Evolutionary conservation across 2,888 invertebrate genomes (phyloP).

Genomic region (Dolomedes plantarius): DNA sequence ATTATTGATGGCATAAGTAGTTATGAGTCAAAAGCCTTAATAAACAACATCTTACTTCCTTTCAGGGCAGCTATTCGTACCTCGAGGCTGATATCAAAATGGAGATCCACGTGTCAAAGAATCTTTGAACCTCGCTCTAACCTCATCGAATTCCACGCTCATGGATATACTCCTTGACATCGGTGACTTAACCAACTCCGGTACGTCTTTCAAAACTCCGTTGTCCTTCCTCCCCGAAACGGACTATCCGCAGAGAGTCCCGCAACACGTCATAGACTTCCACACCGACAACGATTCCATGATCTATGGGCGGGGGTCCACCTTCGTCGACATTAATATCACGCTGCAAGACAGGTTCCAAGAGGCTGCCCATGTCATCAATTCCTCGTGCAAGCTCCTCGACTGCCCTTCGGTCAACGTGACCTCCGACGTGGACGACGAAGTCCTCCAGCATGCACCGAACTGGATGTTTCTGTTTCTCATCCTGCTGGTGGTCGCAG

Average conservation of each 20-base stretch:
- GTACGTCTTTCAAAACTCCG: background rate
- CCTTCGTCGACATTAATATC: constrained; percentile 52
- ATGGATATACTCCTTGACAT: constrained; percentile 10
- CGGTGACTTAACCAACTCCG: background rate
- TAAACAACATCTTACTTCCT: no score
- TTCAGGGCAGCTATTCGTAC: no score
- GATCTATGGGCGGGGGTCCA: constrained; percentile 23
- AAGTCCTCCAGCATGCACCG: constrained; percentile 76
- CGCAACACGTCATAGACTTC: background rate
- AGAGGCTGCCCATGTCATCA: constrained; percentile 4
- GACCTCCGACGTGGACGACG: background rate
- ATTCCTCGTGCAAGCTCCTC: constrained; percentile 16
- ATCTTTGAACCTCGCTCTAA: background rate
- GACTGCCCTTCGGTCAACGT: constrained; percentile 13
- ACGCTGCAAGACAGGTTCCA: constrained; percentile 35
- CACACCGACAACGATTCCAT: constrained; percentile 35
- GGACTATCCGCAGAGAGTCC: background rate
- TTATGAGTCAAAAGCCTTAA: no score
- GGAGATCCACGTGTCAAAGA: background rate
- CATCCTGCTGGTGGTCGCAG: constrained; percentile 89
- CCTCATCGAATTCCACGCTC: background rate
- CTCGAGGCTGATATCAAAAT: background rate
- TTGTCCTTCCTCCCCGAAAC: background rate
- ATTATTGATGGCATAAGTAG: no score
- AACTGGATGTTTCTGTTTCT: constrained; percentile 91